Base-by-base conservation (phyloP, 2,888 invertebrate species). In the Antheraea yamamai region DNA sequence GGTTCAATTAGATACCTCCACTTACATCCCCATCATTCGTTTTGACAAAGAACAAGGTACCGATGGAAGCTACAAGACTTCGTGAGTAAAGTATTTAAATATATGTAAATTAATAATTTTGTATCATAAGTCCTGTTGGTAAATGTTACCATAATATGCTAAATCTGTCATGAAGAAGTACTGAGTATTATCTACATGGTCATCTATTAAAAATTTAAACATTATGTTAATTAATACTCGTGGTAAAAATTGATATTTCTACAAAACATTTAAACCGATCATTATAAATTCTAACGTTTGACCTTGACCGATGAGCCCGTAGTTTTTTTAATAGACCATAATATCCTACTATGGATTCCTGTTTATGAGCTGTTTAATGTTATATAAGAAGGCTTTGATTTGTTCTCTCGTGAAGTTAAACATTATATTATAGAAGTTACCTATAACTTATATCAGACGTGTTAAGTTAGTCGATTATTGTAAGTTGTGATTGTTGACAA, bases 41-140 rank as follows among this genome's bases (percentile, higher is more conserved):
- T 97, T 97, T 89, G 97, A 97, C 85, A 97, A 98, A 87, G 97
- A 97, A 87, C 97, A 98, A 87, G 97, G 97, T 79, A 96, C 96
- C 79, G 97, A 97, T 91, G 98, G 98, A 84, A 97, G 97, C 86
- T 98, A 98, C 90, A 97, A 97, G 91, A 96, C 97, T 77, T 90
- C 97, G 97, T 97, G 94, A 95, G 96, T 94, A 78, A 79, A 77
- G 26, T 76, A 75, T 52, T 70, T 35, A 20, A 30, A 30, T 35
- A 68, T 4, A 68, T 7, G 4, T 55, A 55, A 18, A 20, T 20
- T 6, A 20, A 35, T 35, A 68, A 68, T n/a, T 68, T 30, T 20
- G 16, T 12, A n/a, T 26, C 30, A 30, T 35, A 35, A 18, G 23
- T 4, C 3, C 12, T 35, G 16, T 35, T 20, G 30, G 66, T 66